phyloP scores from a whole-genome alignment of 1,140 invertebrate species.

The Bombyx mandarina region DNA sequence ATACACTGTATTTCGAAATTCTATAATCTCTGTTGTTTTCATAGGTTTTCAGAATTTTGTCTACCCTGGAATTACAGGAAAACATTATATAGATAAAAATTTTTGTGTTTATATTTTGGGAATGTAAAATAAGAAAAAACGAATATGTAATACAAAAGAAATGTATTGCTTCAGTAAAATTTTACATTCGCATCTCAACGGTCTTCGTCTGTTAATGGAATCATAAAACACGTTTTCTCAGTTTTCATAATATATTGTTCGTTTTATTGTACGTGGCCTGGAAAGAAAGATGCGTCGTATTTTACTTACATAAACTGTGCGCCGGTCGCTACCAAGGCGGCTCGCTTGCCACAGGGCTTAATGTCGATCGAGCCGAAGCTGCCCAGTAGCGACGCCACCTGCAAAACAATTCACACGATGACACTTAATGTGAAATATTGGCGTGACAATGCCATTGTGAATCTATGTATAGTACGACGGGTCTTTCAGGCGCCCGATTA shows the following conservation, averaged over 20 bases:
- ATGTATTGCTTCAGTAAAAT: neutral
- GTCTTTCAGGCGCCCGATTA: constrained; percentile 19
- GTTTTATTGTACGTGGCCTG: too few relatives aligned
- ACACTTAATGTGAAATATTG: constrained; percentile 5
- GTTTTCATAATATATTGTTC: too few relatives aligned
- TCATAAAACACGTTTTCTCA: too few relatives aligned
- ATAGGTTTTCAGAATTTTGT: constrained; percentile 67
- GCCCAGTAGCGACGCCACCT: constrained; percentile 42
- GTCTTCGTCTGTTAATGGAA: too few relatives aligned
- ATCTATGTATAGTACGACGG: constrained; percentile 17
- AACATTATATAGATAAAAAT: too few relatives aligned
- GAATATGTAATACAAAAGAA: constrained; percentile 5
- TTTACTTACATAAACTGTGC: constrained; percentile 34
- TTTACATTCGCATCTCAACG: neutral
- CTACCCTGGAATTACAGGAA: constrained; percentile 54
- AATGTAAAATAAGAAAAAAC: too few relatives aligned
- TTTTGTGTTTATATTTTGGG: too few relatives aligned
- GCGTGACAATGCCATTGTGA: constrained; percentile 7
- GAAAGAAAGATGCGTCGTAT: too few relatives aligned
- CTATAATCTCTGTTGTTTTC: constrained; percentile 58
- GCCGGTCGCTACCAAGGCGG: constrained; percentile 49
- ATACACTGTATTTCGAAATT: constrained; percentile 58
- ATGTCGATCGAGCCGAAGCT: constrained; percentile 48
- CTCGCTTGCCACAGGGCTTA: constrained; percentile 35
- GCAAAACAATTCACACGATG: constrained; percentile 12